Conservation (phyloP, 2,113 vertebrate genomes). For the Cynocephalus volans region DNA sequence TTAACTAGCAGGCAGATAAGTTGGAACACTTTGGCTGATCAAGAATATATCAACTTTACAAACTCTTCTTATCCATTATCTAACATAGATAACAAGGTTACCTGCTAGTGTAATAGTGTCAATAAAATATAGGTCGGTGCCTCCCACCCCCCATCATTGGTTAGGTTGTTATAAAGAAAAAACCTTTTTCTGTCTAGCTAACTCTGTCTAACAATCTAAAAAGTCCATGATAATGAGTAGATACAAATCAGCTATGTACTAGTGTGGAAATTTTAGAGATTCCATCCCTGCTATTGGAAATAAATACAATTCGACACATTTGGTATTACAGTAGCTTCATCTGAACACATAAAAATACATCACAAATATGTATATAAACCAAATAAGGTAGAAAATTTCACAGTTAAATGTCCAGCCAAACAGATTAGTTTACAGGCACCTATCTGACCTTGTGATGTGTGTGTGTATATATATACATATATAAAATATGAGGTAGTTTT, state of each 20-base stretch:
- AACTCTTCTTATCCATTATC: neutral
- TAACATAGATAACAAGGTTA: neutral
- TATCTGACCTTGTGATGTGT: neutral
- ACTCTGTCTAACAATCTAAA: neutral
- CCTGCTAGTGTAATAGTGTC: neutral
- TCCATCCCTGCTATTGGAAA: neutral
- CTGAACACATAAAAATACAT: neutral
- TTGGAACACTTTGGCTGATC: neutral
- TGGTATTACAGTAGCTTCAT: neutral
- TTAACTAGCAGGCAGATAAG: neutral
- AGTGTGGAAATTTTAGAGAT: neutral
- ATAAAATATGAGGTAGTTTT: neutral
- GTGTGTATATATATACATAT: neutral
- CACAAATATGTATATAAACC: neutral
- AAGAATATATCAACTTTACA: neutral
- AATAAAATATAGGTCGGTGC: neutral
- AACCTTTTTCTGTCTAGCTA: neutral
- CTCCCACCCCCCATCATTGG: fast-evolving
- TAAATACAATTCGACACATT: neutral
- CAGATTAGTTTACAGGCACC: neutral
- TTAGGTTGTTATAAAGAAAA: neutral
- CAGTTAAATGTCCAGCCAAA: neutral
- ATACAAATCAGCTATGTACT: neutral
- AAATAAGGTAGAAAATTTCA: neutral
- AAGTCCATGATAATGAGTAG: neutral